A percentile compares a stretch with the other conserved stretches of the same genome.
These are phyloP conservation scores for Taenaris catops DNA, from an alignment of 2,888 invertebrate species.

Conservation along the genomic window DNA sequence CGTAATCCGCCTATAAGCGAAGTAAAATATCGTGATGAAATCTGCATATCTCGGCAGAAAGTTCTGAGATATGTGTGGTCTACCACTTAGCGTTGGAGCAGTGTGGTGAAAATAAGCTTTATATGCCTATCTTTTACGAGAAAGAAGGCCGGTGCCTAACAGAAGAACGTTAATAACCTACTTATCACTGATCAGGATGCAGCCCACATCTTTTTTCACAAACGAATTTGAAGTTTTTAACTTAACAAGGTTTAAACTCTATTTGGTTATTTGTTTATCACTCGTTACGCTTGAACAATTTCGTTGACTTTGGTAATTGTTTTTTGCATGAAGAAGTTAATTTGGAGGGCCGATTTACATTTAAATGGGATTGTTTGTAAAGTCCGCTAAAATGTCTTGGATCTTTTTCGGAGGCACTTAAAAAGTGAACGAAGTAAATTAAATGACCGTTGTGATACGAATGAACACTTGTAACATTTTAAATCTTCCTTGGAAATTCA, in stretches of 20 bases:
- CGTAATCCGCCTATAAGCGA: no score
- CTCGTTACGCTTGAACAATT: constrained; percentile 8
- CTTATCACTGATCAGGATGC: no score
- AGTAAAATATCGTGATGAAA: no score
- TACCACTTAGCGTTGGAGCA: no score
- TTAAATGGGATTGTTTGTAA: constrained; percentile 11
- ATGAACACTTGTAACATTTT: constrained; percentile 1
- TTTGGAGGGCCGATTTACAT: constrained; percentile 12
- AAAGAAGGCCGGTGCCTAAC: no score
- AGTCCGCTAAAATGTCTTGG: constrained; percentile 7
- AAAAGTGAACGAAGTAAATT: constrained; percentile 5
- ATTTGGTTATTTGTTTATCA: constrained; percentile 12
- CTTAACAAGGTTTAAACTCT: constrained; percentile 8
- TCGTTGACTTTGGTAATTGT: constrained; percentile 11
- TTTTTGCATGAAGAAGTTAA: constrained; percentile 13
- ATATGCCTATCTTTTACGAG: no score
- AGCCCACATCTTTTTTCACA: no score
- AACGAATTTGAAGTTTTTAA: constrained; percentile 3
- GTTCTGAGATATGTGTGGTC: no score
- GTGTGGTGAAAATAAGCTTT: no score
- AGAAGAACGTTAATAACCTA: no score
- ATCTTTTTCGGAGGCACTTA: constrained; percentile 5
- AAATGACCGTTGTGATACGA: constrained; percentile 5
- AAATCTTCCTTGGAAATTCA: not conserved
- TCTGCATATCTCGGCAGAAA: no score